These are phyloP conservation scores for Anoura caudifer DNA, from an alignment of 2,113 vertebrate genomes.

Conservation along the genomic window DNA sequence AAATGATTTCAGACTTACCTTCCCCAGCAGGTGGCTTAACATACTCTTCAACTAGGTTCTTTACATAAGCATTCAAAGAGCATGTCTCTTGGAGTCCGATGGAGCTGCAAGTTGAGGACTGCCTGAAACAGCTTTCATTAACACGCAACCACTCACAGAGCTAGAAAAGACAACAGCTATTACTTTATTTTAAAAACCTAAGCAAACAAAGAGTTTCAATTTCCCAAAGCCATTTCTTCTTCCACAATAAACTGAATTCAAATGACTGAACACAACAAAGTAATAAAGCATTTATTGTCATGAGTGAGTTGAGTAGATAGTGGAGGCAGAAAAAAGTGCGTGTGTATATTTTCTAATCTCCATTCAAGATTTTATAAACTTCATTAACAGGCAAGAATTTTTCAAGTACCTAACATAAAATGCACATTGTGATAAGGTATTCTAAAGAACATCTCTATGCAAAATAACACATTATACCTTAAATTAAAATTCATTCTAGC, in stretches of 20 bases:
- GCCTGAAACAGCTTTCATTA: conserved; percentile 85
- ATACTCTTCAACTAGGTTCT: conserved; percentile 80
- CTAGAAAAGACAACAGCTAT: conserved; percentile 74
- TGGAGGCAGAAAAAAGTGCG: not conserved
- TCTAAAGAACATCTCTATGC: not conserved
- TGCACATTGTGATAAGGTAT: not conserved
- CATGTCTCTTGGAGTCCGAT: not conserved
- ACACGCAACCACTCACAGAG: conserved; percentile 88
- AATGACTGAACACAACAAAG: not conserved
- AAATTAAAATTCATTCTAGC: not conserved
- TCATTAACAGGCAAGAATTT: not conserved
- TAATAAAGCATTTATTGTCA: not conserved
- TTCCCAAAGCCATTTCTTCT: not conserved
- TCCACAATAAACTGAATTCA: not conserved
- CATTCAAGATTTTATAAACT: not conserved
- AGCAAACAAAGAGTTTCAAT: not conserved
- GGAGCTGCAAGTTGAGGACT: not conserved
- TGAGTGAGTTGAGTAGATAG: not conserved
- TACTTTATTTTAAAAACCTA: not conserved
- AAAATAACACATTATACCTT: not conserved
- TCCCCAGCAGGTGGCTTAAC: conserved; percentile 80
- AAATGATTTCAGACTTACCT: conserved; percentile 72
- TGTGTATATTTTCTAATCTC: not conserved
- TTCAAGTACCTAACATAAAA: not conserved
- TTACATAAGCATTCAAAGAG: conserved; percentile 72